Evolutionary conservation across 2,797 vertebrate species (phyloP).

Genomic region (Kryptopterus vitreolus): DNA sequence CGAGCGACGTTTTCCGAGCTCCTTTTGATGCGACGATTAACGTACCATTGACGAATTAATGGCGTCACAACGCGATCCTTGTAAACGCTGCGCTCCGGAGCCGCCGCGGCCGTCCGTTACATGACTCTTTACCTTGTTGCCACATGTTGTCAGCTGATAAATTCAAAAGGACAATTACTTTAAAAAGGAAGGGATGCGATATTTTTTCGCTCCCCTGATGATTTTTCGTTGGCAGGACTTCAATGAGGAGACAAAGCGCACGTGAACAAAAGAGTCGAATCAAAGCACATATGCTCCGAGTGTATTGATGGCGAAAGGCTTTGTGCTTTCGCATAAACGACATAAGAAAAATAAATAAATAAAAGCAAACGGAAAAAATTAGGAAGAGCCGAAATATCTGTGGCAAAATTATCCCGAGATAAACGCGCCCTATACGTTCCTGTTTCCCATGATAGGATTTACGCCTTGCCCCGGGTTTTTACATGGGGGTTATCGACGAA

Average conservation of each 20-base stretch:
- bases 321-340: conserved; percentile 34
- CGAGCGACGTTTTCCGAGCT: background rate
- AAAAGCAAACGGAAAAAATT: no score
- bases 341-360: background rate
- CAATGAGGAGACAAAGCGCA: conserved; percentile 58
- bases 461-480: background rate
- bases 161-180: conserved; percentile 58
- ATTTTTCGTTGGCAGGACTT: conserved; percentile 62
- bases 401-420: conserved; percentile 14
- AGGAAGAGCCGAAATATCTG: conserved; percentile 34
- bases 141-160: conserved; percentile 61
- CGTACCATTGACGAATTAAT: background rate
- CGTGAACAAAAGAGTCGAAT: conserved; percentile 53
- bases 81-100: background rate
- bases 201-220: conserved; percentile 47
- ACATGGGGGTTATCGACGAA: conserved; percentile 14
- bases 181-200: conserved; percentile 49
- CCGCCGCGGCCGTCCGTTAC: background rate
- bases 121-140: conserved; percentile 48
- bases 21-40: background rate
- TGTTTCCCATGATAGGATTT: conserved; percentile 5
- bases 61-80: background rate
- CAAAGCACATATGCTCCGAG: conserved; percentile 59
- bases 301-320: conserved; percentile 51
- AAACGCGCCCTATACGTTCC: background rate